These are phyloP conservation scores for Zaprionus tsacasi DNA, from an alignment of 1,140 invertebrate genomes.

Conservation along the genomic window DNA sequence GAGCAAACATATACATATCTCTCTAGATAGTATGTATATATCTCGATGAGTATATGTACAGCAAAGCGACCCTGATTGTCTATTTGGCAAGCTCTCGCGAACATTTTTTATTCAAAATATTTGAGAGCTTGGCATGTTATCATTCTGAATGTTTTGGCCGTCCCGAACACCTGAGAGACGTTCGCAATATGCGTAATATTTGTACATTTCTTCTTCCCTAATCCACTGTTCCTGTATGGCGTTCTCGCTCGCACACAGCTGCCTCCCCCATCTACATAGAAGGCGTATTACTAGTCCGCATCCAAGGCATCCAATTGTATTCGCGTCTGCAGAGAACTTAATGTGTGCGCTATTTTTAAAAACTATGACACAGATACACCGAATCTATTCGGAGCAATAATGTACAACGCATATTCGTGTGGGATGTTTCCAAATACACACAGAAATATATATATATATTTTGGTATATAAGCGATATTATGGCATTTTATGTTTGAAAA, in stretches of 20 bases:
- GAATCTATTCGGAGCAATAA: slow-evolving; percentile 76
- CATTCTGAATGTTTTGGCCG: slow-evolving; percentile 70
- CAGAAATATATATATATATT: slow-evolving; percentile 8
- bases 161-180: slow-evolving; percentile 65
- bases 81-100: slow-evolving; percentile 61
- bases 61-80: slow-evolving; percentile 69
- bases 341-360: slow-evolving; percentile 80
- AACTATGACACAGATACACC: slow-evolving; percentile 82
- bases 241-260: slow-evolving; percentile 22
- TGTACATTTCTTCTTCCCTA: slow-evolving; percentile 16
- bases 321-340: slow-evolving; percentile 63
- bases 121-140: slow-evolving; percentile 52
- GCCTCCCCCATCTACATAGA: slow-evolving; percentile 63
- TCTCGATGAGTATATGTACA: background rate
- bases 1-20: slow-evolving; percentile 19
- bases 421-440: slow-evolving; percentile 23
- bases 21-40: background rate
- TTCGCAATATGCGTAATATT: slow-evolving; percentile 49
- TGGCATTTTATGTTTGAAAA: slow-evolving; percentile 8
- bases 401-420: slow-evolving; percentile 65
- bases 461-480: slow-evolving; percentile 7
- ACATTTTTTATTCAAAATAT: slow-evolving; percentile 41
- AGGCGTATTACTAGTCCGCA: slow-evolving; percentile 57
- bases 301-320: slow-evolving; percentile 47
- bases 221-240: slow-evolving; percentile 31